Base-by-base conservation (phyloP, 2,113 vertebrate genomes). In the Pteruthius melanotis region DNA sequence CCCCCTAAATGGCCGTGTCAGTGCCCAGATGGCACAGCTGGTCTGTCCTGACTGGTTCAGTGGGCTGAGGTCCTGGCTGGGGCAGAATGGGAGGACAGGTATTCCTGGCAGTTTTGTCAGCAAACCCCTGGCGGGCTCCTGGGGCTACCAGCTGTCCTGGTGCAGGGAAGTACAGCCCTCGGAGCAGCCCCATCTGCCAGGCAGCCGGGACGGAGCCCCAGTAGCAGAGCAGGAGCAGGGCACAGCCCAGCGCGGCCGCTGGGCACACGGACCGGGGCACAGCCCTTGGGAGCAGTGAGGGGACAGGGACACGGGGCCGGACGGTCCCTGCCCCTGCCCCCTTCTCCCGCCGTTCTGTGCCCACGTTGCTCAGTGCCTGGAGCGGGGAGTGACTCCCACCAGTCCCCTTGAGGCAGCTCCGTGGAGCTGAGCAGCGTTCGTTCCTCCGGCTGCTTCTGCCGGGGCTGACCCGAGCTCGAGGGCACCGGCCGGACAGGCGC, bases 181-280 rank as follows among this genome's bases (percentile, higher is more conserved):
- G 0, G 66, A 56, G 40, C 84, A 65, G 61, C n/a, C 40, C 13
- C 47, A 22, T 35, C 37, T 37, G 50, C 64, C n/a, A 23, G 54
- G 76, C 70, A 74, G 76, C 65, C 42, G 64, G n/a, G 53, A 27
- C 42, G 0, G 5, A 15, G 22, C 45, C 71, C 35, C 16, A 0
- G 50, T 1, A 4, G 1, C 3, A n/a, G 37, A 22, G 22, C 0
- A 1, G 45, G 35, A 61, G 40, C 49, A 26, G 0, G 6, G 65
- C 37, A 42, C 1, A 7, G 65, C 56, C 31, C 23, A 12, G 35
- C 1, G 4, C 3, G 4, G 56, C 50, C 18, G 4, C 24, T 0
- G 16, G 57, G 44, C n/a, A 42, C 4, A 2, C 0, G 8, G 37
- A 47, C 6, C 16, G 0, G 31, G 64, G 44, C 45, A 24, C 37